Evolutionary conservation across 2,113 vertebrate species (phyloP).

Genomic region (Romanogobio albipinnatus): DNA sequence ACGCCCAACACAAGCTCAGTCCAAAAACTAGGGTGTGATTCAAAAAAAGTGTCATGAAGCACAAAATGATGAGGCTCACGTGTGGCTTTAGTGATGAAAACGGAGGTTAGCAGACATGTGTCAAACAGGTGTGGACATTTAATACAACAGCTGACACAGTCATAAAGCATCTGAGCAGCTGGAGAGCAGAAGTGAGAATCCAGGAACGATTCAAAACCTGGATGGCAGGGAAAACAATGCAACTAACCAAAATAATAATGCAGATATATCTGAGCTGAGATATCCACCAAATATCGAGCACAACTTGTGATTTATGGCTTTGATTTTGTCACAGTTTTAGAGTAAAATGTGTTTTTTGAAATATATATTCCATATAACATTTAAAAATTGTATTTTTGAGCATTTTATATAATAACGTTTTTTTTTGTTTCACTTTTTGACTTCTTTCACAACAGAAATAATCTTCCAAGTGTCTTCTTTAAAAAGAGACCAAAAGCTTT

Average conservation of each 20-base stretch:
- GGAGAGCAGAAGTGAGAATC: not conserved
- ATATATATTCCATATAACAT: too few relatives aligned
- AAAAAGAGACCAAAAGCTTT: too few relatives aligned
- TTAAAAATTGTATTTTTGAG: too few relatives aligned
- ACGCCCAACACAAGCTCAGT: not conserved
- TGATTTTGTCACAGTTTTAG: too few relatives aligned
- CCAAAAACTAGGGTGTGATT: constrained; percentile 11
- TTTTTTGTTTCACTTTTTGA: too few relatives aligned
- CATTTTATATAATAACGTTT: too few relatives aligned
- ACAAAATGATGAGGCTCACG: not conserved
- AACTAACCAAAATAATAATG: not conserved
- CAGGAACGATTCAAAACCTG: not conserved
- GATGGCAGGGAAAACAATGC: not conserved
- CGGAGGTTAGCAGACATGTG: not conserved
- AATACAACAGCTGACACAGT: constrained; percentile 5
- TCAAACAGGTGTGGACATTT: constrained; percentile 35
- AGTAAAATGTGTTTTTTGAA: too few relatives aligned
- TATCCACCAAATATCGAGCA: too few relatives aligned
- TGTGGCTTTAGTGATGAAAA: constrained; percentile 12
- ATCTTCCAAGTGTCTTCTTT: too few relatives aligned
- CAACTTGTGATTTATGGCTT: too few relatives aligned
- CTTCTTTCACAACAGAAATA: too few relatives aligned
- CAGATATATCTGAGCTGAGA: too few relatives aligned
- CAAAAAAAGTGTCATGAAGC: not conserved
- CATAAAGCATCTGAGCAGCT: constrained; percentile 5